Conservation (phyloP, 2,797 vertebrate species). For the Acipenser ruthenus region DNA sequence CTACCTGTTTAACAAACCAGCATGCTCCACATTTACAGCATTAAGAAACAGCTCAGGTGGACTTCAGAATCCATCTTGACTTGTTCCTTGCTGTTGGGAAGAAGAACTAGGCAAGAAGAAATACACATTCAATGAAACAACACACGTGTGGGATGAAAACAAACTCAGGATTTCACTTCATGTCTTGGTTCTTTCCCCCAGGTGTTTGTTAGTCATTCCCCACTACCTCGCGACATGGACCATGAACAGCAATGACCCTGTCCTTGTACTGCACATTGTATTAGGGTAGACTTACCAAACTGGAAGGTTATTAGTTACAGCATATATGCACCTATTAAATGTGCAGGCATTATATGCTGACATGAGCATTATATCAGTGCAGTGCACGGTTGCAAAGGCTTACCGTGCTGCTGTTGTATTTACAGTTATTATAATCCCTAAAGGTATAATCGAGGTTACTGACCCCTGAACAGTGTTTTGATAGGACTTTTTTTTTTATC, state of each 20-base stretch:
- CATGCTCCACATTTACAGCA: too few relatives aligned
- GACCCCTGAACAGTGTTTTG: neutral
- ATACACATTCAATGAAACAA: constrained; percentile 14
- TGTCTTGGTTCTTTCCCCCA: neutral
- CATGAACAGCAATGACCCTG: too few relatives aligned
- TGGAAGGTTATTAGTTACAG: constrained; percentile 5
- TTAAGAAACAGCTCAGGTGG: too few relatives aligned
- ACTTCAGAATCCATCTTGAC: too few relatives aligned
- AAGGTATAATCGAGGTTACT: neutral
- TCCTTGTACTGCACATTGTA: too few relatives aligned
- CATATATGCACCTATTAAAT: neutral
- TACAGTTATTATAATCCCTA: constrained; percentile 2
- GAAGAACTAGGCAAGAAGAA: too few relatives aligned
- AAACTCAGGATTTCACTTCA: neutral
- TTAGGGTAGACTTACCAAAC: constrained; percentile 2
- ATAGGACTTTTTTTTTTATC: constrained; percentile 6
- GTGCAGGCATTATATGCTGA: neutral
- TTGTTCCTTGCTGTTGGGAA: too few relatives aligned
- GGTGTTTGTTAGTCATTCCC: too few relatives aligned
- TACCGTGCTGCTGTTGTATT: neutral
- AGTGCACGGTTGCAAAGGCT: constrained; percentile 1
- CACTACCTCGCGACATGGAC: too few relatives aligned
- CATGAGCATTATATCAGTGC: neutral
- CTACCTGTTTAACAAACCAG: too few relatives aligned
- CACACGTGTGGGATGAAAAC: constrained; percentile 21